Base-by-base conservation (phyloP, 2,888 invertebrate species). In the Flabesymbios commensalis region DNA sequence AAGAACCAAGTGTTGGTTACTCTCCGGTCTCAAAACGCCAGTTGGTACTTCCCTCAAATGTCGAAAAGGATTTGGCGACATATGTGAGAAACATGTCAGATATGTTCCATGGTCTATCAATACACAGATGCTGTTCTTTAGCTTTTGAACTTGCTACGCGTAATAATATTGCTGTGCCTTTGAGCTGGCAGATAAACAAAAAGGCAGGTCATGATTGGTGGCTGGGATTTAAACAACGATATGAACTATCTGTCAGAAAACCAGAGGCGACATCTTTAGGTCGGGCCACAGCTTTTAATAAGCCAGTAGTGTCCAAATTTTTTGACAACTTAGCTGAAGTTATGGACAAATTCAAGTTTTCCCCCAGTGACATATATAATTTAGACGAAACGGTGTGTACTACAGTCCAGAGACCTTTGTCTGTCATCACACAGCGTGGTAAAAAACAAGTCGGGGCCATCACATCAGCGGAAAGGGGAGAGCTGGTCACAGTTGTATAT, bases 231-330 rank as follows among this genome's bases (percentile, higher is more conserved):
- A 49, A 42, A 53, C 14, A 17, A 22, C 14, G 61, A 41, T 26
- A 64, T 24, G 36, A 42, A 7, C 29, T 64, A 7, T 22, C 68
- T 42, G 19, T 61, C 24, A 32, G 69, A 43, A 52, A 19, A 17
- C 65, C 69, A 43, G 69, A 70, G 45, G 61, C 69, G 14, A 71
- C 69, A 41, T 63, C 60, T 28, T 57, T 70, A 28, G 63, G 47
- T 17, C 41, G 64, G 47, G 61, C 69, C 32, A 47, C 64, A 19
- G 69, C 55, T 3, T 69, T 71, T 51, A 71, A 67, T 59, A 42
- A 52, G 19, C 59, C 47, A 28, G 53, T 43, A 3, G 69, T 69
- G 24, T 47, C 52, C 26, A 41, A 55, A 31, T 69, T 63, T 42
- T 69, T 48, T 47, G 57, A 70, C 31, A 71, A 69, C 29, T 57